Evolutionary conservation across 2,113 vertebrate genomes (phyloP).

Genomic region (Narcine bancroftii): DNA sequence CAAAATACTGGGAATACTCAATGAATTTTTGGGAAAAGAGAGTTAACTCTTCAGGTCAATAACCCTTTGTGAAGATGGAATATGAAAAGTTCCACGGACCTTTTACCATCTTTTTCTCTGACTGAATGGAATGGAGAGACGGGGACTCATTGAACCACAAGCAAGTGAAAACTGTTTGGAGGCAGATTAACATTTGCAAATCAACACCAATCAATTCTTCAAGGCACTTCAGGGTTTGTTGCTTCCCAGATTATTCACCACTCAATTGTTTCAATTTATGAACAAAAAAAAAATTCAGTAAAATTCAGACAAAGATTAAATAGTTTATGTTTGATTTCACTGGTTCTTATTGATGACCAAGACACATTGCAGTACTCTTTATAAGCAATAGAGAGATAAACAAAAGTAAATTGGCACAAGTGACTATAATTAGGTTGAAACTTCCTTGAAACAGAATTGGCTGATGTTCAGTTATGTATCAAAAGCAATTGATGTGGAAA

Average conservation of each 20-base stretch:
- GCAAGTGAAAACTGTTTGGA: not conserved
- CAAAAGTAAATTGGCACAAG: not conserved
- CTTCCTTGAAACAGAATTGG: not conserved
- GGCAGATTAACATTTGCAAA: not conserved
- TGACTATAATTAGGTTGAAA: not conserved
- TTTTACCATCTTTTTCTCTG: not conserved
- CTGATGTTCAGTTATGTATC: no score
- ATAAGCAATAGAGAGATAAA: not conserved
- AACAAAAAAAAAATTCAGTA: not conserved
- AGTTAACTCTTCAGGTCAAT: no score
- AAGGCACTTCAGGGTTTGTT: not conserved
- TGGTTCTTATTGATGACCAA: not conserved
- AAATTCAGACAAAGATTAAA: not conserved
- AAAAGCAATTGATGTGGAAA: slow-evolving; percentile 5
- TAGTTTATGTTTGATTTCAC: not conserved
- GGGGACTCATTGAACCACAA: not conserved
- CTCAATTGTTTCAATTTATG: not conserved
- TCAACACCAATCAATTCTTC: not conserved
- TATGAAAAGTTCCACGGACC: no score
- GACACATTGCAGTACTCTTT: slow-evolving; percentile 6
- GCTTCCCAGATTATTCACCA: not conserved
- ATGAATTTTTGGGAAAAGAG: no score
- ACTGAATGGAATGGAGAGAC: not conserved
- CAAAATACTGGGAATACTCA: no score
- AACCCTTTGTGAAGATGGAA: no score